These are phyloP conservation scores for Cylloceria caligata DNA, from an alignment of 2,888 invertebrate genomes.

Conservation along the genomic window DNA sequence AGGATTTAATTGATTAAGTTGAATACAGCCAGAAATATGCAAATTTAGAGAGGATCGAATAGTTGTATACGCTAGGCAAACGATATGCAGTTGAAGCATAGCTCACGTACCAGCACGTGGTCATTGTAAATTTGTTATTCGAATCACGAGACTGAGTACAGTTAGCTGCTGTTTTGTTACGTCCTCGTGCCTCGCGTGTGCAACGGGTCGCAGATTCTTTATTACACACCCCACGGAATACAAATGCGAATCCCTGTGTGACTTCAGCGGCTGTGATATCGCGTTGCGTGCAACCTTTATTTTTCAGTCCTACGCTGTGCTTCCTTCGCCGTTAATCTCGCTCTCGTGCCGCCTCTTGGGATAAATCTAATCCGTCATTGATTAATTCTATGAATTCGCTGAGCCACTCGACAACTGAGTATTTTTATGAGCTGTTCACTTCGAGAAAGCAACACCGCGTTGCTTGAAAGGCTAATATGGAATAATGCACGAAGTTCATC, in stretches of 20 bases:
- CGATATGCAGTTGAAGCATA: not conserved
- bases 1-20: not conserved
- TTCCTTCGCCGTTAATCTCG: conserved; percentile 10
- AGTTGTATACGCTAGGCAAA: not conserved
- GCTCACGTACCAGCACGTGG: conserved; percentile 25
- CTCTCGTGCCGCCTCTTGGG: conserved; percentile 16
- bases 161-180: conserved; percentile 16
- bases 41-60: not conserved
- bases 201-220: conserved; percentile 11
- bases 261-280: not conserved
- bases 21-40: too few relatives aligned
- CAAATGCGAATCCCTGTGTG: not conserved
- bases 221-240: conserved; percentile 12
- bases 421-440: not conserved
- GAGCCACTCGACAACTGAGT: not conserved
- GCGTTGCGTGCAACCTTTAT: conserved; percentile 26
- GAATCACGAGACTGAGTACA: conserved; percentile 42
- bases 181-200: conserved; percentile 20
- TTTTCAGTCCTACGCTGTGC: not conserved
- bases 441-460: not conserved
- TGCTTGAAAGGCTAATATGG: not conserved
- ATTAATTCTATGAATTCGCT: conserved; percentile 48
- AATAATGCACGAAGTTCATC: not conserved
- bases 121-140: conserved; percentile 44
- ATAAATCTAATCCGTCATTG: conserved; percentile 45